Evolutionary conservation across 2,888 invertebrate species (phyloP).

Genomic region (Apeira syringaria): DNA sequence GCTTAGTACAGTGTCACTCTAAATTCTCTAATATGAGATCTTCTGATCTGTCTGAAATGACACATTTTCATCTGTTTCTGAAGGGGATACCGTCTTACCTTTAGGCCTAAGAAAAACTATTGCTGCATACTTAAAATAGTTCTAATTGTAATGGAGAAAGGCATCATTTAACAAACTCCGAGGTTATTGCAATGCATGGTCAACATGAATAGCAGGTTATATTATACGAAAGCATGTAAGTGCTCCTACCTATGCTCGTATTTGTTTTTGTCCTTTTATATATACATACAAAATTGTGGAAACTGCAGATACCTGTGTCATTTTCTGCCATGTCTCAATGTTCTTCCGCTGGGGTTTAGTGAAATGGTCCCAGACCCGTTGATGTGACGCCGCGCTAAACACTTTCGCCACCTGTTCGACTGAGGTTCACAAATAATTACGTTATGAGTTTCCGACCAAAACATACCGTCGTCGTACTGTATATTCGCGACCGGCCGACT

Average conservation of each 20-base stretch:
- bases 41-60: too few relatives aligned
- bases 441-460: conserved; percentile 59
- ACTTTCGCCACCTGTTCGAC: conserved; percentile 99
- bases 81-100: too few relatives aligned
- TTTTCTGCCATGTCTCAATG: conserved; percentile 98
- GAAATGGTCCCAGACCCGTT: conserved; percentile 99
- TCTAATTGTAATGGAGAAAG: too few relatives aligned
- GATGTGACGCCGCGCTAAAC: conserved; percentile 97
- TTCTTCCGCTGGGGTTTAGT: conserved; percentile 99
- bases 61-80: neutral
- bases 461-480: conserved; percentile 63
- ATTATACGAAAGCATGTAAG: neutral
- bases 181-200: conserved; percentile 15
- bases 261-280: neutral
- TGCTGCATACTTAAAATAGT: too few relatives aligned
- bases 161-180: neutral
- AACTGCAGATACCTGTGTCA: conserved; percentile 89
- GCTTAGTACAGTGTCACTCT: too few relatives aligned
- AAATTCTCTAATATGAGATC: too few relatives aligned
- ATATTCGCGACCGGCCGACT: conserved; percentile 54
- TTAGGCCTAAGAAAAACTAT: too few relatives aligned
- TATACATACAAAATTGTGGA: conserved; percentile 9
- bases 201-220: conserved; percentile 10
- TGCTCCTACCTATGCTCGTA: neutral
- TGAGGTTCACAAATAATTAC: conserved; percentile 84